Evolutionary conservation across 2,888 invertebrate genomes (phyloP), one percentile per base, ranked within the genome.

Genomic region (Polydesmus complanatus): DNA sequence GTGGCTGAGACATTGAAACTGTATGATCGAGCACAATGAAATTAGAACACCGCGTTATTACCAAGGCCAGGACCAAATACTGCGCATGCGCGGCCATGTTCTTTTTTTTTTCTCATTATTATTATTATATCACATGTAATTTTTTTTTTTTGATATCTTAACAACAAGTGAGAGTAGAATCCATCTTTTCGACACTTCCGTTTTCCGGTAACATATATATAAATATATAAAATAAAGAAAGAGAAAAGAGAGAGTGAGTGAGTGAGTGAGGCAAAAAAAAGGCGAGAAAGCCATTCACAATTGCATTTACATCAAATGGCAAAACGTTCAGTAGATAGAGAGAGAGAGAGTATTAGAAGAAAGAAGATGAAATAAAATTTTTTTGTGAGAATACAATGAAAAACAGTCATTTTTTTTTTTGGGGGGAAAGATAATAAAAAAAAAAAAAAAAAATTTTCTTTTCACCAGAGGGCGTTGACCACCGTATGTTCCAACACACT

Each of bases 1-100:
- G 60, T 60, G 60, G 60, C 60, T 60, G 60, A 60, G 54, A 21
- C 25, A 37, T 37, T 5, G 5, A 37, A 8, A 37, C 5, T 5
- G 14, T 37, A 37, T 37, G 5, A 14, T 8, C 8, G 37, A 37
- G 37, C 37, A 37, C 37, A 8, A 37, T 37, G 37, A 37, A 37
- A 37, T n/a, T 37, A 37, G 37, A 37, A 14, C 37, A 37, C 37
- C 37, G 14, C 14, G 37, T 37, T 14, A 37, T 37, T 37, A 37
- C 14, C 37, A 5, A 37, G 14, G 37, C 8, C 37, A 5, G 14
- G 37, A 37, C 37, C 37, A 37, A 37, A 37, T 37, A 37, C 14
- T 37, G 37, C 37, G 37, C 37, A 37, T 37, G 37, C 37, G 37
- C 37, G 37, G 37, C 37, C 37, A 37, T 37, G 37, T 37, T 37